Evolutionary conservation across 1,140 invertebrate genomes (phyloP), one percentile per base, ranked within the genome.

Genomic region (Heliconius hermathena): DNA sequence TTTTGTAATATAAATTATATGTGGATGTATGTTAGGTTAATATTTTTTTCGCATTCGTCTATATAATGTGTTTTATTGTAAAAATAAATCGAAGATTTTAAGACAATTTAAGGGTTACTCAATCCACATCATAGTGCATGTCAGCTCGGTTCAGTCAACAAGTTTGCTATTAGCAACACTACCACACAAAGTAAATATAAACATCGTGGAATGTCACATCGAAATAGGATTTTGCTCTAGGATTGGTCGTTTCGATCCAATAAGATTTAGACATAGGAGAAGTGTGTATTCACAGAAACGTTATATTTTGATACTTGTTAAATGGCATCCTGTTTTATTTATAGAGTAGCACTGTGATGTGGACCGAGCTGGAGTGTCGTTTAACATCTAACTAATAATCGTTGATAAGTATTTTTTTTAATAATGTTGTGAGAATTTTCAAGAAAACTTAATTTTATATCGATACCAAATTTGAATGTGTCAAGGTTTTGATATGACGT

Each of bases 221-320:
- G 22, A 66, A 66, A 66, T 66, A 66, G 60, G 60, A 66, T 26
- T 29, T 57, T 57, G 60, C 60, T 66, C 20, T 29, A 66, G 13
- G 9, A 66, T 66, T 66, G 60, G 26, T 66, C 22, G 13, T 26
- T 29, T 66, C 60, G 9, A 66, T 26, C 3, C 60, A 66, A n/a
- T 29, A 8, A 26, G 26, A 66, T 66, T 66, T 66, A 66, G 22
- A 66, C 60, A 29, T 26, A 66, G 22, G 13, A 26, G 54, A 52
- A 66, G 60, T 66, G 60, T 66, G 60, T 66, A 29, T 66, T 66
- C 60, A 29, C 60, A 66, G 60, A 66, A 66, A 66, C 26, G 8
- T 66, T 66, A 66, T 66, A 66, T 66, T 66, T 66, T 66, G 60
- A 66, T 66, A 66, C 26, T 29, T 66, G 60, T 66, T 66, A 66